A percentile compares a stretch with the other conserved stretches of the same genome.
Evolutionary conservation across 2,113 vertebrate species (phyloP).

Genomic region (Pseudopipra pipra): DNA sequence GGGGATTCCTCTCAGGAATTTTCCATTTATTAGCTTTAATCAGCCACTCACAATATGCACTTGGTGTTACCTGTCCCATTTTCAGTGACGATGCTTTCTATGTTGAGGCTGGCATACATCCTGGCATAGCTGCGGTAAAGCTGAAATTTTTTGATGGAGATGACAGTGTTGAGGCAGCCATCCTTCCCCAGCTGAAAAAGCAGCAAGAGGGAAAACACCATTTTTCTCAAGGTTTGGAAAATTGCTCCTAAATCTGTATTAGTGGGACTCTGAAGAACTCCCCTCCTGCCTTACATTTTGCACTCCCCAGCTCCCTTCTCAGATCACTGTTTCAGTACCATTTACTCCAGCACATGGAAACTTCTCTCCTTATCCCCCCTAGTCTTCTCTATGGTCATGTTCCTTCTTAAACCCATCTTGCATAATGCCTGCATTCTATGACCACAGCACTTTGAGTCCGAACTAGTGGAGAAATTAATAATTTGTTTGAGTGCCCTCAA

Average conservation of each 20-base stretch:
- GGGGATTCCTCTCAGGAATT: not conserved
- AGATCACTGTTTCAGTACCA: not conserved
- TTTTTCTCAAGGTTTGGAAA: not conserved
- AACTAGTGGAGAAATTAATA: not conserved
- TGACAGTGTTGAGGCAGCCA: conserved; percentile 52
- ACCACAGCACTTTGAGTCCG: not conserved
- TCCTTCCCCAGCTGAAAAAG: conserved; percentile 65
- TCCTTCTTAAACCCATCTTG: not conserved
- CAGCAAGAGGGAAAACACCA: not conserved
- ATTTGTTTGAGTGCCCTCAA: not conserved
- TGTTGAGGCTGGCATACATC: not conserved
- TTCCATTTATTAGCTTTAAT: not conserved
- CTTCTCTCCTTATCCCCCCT: not conserved
- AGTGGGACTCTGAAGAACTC: not conserved
- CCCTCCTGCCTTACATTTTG: not conserved
- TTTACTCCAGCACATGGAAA: not conserved
- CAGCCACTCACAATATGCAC: not conserved
- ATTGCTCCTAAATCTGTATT: not conserved
- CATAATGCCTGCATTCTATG: not conserved
- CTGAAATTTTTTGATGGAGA: conserved; percentile 57
- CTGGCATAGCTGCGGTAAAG: conserved; percentile 43
- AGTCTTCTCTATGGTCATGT: not conserved
- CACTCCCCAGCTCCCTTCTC: not conserved
- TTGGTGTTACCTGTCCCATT: conserved; percentile 71
- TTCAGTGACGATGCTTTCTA: conserved; percentile 60